Conservation (phyloP, 2,888 invertebrate genomes). For the Marronus borbonicus region DNA sequence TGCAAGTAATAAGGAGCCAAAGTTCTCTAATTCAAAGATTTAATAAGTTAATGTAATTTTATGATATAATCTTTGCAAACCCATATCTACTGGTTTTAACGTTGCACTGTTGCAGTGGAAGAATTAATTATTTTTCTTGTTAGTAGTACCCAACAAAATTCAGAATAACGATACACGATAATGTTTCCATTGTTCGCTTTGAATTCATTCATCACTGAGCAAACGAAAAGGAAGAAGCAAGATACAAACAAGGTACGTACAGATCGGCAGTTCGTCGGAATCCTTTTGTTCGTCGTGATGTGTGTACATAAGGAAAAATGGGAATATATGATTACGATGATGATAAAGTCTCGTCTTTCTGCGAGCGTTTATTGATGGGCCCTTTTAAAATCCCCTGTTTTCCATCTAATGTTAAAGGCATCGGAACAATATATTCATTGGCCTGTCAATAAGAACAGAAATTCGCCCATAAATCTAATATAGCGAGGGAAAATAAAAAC, state of each 20-base stretch:
- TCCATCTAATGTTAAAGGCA: conserved; percentile 42
- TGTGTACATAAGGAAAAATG: conserved; percentile 36
- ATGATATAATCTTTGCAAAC: no score
- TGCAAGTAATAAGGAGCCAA: no score
- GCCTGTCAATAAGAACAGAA: conserved; percentile 41
- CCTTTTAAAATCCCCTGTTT: conserved; percentile 46
- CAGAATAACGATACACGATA: background rate
- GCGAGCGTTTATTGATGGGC: conserved; percentile 42
- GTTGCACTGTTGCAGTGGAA: no score
- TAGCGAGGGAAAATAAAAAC: conserved; percentile 21
- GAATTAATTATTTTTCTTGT: background rate
- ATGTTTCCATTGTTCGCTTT: background rate
- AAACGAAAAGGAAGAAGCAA: background rate
- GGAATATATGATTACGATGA: conserved; percentile 44
- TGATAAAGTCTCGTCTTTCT: conserved; percentile 40
- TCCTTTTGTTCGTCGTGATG: background rate
- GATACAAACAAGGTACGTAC: conserved; percentile 2
- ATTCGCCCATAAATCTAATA: conserved; percentile 39
- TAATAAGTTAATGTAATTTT: no score
- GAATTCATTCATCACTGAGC: background rate
- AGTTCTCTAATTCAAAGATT: no score
- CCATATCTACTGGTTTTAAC: no score
- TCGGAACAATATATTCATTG: conserved; percentile 46
- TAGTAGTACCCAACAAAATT: background rate
- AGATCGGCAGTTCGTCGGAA: conserved; percentile 14